These are phyloP conservation scores for Spinus pinus DNA, from an alignment of 2,797 vertebrate species.

Conservation along the genomic window DNA sequence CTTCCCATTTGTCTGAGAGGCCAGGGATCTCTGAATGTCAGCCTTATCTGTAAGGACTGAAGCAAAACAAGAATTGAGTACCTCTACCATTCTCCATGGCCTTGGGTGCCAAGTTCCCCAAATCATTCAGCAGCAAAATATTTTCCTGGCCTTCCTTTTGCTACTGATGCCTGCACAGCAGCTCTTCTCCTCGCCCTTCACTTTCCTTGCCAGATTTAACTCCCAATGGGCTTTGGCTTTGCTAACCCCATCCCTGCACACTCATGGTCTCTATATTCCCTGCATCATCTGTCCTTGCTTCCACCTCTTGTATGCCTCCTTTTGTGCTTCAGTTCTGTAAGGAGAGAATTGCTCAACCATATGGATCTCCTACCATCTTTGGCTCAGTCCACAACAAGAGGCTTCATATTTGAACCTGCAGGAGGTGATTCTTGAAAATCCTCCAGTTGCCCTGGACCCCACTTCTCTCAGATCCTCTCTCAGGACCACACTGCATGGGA, in stretches of 20 bases:
- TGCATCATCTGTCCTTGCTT: neutral
- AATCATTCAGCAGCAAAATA: neutral
- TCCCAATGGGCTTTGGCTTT: neutral
- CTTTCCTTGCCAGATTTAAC: neutral
- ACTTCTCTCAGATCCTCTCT: neutral
- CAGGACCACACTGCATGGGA: neutral
- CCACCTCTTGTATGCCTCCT: neutral
- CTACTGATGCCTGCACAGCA: neutral
- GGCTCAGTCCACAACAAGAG: neutral
- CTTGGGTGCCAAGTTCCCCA: neutral
- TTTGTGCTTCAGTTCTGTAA: neutral
- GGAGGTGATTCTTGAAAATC: neutral
- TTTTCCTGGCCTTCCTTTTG: neutral
- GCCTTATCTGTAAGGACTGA: neutral
- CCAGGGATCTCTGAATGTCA: neutral
- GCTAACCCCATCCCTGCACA: neutral
- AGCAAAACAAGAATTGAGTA: neutral
- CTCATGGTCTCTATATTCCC: neutral
- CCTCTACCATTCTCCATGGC: neutral
- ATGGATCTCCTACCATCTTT: neutral
- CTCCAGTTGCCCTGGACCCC: neutral
- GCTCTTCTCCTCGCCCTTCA: neutral
- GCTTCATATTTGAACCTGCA: neutral
- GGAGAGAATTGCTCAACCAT: neutral
- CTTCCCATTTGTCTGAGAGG: neutral